Conservation (phyloP, 2,888 invertebrate species). For the Merodon equestris region DNA sequence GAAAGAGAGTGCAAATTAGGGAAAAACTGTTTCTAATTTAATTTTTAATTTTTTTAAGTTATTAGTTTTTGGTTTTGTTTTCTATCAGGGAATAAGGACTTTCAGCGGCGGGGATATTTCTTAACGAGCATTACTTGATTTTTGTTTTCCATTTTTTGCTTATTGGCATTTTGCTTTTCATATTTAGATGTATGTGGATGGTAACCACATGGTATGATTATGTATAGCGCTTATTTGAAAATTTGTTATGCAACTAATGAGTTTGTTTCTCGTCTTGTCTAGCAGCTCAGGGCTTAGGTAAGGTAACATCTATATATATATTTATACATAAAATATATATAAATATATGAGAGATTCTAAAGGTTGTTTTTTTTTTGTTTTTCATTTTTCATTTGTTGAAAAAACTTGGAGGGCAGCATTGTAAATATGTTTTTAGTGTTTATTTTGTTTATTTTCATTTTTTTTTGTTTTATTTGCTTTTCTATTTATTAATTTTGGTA, state of each 20-base stretch:
- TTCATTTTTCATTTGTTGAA: constrained; percentile 73
- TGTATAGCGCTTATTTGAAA: constrained; percentile 1
- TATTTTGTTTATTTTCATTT: constrained; percentile 38
- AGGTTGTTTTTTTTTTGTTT: constrained; percentile 69
- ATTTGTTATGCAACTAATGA: constrained; percentile 44
- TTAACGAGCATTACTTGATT: constrained; percentile 59
- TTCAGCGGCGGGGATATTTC: constrained; percentile 63
- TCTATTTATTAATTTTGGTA: constrained; percentile 61
- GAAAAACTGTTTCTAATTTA: not conserved
- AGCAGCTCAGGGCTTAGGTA: constrained; percentile 66
- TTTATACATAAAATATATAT: constrained; percentile 73
- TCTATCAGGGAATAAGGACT: constrained; percentile 57
- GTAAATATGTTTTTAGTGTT: constrained; percentile 69
- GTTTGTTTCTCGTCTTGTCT: constrained; percentile 48
- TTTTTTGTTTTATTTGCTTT: constrained; percentile 1
- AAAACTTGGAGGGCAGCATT: constrained; percentile 71
- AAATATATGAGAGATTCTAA: constrained; percentile 71
- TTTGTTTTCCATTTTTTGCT: too few species aligned
- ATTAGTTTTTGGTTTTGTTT: constrained; percentile 1
- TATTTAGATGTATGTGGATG: constrained; percentile 34
- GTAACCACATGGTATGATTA: constrained; percentile 41
- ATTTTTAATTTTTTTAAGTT: constrained; percentile 40
- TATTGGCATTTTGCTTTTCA: constrained; percentile 8
- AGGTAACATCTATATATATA: constrained; percentile 64
- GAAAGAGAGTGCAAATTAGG: constrained; percentile 41